These are phyloP conservation scores for Myxocyprinus asiaticus DNA, from an alignment of 2,113 vertebrate genomes.

Conservation along the genomic window DNA sequence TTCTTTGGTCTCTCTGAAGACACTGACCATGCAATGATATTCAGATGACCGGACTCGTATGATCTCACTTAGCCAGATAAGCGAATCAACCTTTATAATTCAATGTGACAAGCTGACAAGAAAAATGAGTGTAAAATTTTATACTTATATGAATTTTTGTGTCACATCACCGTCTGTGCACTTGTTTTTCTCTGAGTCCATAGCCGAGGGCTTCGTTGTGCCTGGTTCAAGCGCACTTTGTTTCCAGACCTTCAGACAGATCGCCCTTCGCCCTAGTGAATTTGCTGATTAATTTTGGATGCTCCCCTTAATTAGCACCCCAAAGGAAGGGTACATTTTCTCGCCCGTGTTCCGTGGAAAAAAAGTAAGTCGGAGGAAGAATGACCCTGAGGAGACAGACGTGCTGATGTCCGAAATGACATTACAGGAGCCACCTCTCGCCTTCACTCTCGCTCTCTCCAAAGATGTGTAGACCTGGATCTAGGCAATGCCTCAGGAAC, in stretches of 20 bases:
- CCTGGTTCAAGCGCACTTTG: slow-evolving; percentile 81
- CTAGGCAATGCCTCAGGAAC: slow-evolving; percentile 89
- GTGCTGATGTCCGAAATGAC: slow-evolving; percentile 85
- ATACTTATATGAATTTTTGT: slow-evolving; percentile 98
- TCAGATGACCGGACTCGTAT: slow-evolving; percentile 86
- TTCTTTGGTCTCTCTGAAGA: slow-evolving; percentile 75
- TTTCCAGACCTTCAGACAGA: slow-evolving; percentile 93
- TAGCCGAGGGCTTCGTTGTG: slow-evolving; percentile 94
- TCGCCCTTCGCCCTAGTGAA: slow-evolving; percentile 98
- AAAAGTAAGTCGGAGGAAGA: slow-evolving; percentile 86
- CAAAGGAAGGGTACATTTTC: slow-evolving; percentile 91
- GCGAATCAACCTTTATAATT: slow-evolving; percentile 99
- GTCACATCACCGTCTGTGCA: slow-evolving; percentile 93
- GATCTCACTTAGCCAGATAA: slow-evolving; percentile 88
- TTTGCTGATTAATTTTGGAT: slow-evolving; percentile 99
- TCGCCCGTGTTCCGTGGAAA: slow-evolving; percentile 59
- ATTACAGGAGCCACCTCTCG: slow-evolving; percentile 83
- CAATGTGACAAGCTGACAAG: slow-evolving; percentile 99
- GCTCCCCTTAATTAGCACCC: slow-evolving; percentile 98
- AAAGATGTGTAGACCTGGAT: slow-evolving; percentile 80
- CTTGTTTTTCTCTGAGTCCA: slow-evolving; percentile 85
- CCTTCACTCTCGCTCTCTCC: slow-evolving; percentile 51
- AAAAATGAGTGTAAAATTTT: slow-evolving; percentile 97
- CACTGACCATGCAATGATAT: slow-evolving; percentile 84
- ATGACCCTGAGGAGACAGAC: slow-evolving; percentile 94